Evolutionary conservation across 2,888 invertebrate species (phyloP), one percentile per base, ranked within the genome.

Genomic region (Rhagonycha lutea): DNA sequence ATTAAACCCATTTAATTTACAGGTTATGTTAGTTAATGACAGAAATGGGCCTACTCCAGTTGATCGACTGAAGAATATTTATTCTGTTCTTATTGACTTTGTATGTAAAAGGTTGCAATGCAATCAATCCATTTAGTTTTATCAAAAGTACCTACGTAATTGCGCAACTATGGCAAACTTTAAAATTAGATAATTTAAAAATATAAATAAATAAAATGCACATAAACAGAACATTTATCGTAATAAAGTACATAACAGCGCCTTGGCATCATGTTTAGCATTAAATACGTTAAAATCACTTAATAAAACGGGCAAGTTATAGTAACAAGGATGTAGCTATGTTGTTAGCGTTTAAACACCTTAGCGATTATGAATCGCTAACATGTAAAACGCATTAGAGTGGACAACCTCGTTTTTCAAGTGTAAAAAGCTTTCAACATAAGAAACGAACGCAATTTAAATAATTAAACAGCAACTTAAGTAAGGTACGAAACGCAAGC

Each of bases 321-420:
- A 83, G 83, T 84, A 86, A 87, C 85, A 85, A 86, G 83, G 84
- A 84, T 86, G 86, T 86, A 85, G 84, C 83, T 82, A 83, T 84
- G 85, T 86, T 86, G 86, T 87, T 86, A 86, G 86, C 84, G 83
- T 86, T 47, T 86, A 86, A 87, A 86, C 85, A 86, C 85, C 85
- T 82, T 82, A 82, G 83, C 28, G 86, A 86, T 86, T 86, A 86
- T 86, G 86, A 86, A 87, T 86, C 85, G 82, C 82, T 80, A 84
- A 87, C 87, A 87, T 83, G 86, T 84, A 86, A 87, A 87, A 85
- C 83, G 86, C 87, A 87, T 87, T 87, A 87, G 85, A 79, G 80
- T 77, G 82, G 83, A 83, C 84, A 83, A 82, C 81, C 81, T 83
- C 82, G 82, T 83, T 83, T 82, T 82, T 83, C 83, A 82, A 83